Evolutionary conservation across 2,888 invertebrate species (phyloP).

Genomic region (Drosophila cracens): DNA sequence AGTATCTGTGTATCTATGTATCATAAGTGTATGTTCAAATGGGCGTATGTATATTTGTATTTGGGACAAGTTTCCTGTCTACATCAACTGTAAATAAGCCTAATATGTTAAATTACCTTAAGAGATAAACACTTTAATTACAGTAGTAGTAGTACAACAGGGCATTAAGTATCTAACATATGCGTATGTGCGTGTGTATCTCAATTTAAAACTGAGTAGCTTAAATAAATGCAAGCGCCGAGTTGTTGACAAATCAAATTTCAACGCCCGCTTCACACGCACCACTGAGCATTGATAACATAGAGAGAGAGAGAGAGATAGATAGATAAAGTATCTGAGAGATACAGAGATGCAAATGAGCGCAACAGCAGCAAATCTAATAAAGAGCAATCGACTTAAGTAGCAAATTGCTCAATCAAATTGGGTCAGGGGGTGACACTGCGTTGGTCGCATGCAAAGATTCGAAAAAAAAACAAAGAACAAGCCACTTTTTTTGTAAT

Average conservation of each 20-base stretch:
- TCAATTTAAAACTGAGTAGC: slow-evolving; percentile 38
- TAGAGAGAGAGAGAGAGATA: slow-evolving; percentile 1
- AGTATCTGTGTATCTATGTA: slow-evolving; percentile 25
- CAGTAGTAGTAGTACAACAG: slow-evolving; percentile 56
- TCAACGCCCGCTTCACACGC: slow-evolving; percentile 18
- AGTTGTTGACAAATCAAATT: slow-evolving; percentile 63
- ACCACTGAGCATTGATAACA: slow-evolving; percentile 15
- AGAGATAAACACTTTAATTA: slow-evolving; percentile 67
- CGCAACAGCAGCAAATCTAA: slow-evolving; percentile 62
- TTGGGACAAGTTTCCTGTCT: slow-evolving; percentile 66
- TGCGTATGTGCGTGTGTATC: slow-evolving; percentile 35
- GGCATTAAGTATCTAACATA: slow-evolving; percentile 52
- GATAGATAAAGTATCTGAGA: slow-evolving; percentile 30
- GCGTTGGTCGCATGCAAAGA: slow-evolving; percentile 35
- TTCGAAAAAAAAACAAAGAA: slow-evolving; percentile 11
- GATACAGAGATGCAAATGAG: slow-evolving; percentile 55
- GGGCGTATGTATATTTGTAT: slow-evolving; percentile 29
- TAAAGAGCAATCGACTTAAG: slow-evolving; percentile 60
- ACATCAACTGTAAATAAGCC: slow-evolving; percentile 51
- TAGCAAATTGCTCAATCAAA: slow-evolving; percentile 71
- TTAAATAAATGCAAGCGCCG: slow-evolving; percentile 41
- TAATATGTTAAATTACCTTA: slow-evolving; percentile 66
- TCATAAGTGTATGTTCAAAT: not conserved
- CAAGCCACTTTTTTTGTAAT: slow-evolving; percentile 16
- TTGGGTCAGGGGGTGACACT: slow-evolving; percentile 63